These are phyloP conservation scores for Adrianichthys oophorus DNA, from an alignment of 2,797 vertebrate species.

Conservation along the genomic window DNA sequence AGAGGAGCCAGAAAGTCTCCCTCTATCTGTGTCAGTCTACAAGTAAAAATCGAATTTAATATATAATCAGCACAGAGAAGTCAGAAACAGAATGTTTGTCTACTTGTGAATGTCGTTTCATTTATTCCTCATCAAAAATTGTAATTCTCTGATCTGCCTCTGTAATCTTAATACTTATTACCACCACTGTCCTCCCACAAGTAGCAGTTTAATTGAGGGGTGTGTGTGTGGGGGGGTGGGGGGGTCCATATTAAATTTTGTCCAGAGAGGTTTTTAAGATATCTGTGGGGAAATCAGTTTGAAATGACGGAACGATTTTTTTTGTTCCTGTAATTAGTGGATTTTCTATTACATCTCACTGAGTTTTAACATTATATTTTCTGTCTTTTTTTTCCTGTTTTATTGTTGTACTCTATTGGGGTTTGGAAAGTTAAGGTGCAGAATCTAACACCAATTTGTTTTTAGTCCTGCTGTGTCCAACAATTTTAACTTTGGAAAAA, in stretches of 20 bases:
- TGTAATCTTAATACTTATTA: slow-evolving; percentile 58
- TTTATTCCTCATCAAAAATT: slow-evolving; percentile 71
- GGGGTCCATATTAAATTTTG: slow-evolving; percentile 65
- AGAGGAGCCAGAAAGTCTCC: slow-evolving; percentile 50
- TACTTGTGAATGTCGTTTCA: slow-evolving; percentile 59
- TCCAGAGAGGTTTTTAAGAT: slow-evolving; percentile 69
- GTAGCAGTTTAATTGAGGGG: slow-evolving; percentile 70
- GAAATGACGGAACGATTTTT: slow-evolving; percentile 66
- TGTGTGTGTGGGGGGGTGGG: neutral
- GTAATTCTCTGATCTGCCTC: slow-evolving; percentile 68
- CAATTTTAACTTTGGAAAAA: slow-evolving; percentile 54
- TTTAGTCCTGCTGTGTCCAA: slow-evolving; percentile 4
- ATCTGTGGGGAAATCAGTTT: slow-evolving; percentile 75
- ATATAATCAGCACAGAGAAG: slow-evolving; percentile 67
- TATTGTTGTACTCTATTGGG: slow-evolving; percentile 35
- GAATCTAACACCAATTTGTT: slow-evolving; percentile 4
- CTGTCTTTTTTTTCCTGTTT: slow-evolving; percentile 35
- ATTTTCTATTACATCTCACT: slow-evolving; percentile 62
- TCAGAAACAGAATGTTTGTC: slow-evolving; percentile 71
- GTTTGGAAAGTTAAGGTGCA: slow-evolving; percentile 34
- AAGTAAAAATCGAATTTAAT: slow-evolving; percentile 75
- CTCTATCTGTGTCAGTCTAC: slow-evolving; percentile 60
- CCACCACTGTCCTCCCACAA: slow-evolving; percentile 44
- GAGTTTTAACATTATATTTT: slow-evolving; percentile 32
- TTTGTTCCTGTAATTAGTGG: slow-evolving; percentile 66